These are phyloP conservation scores for Okapia johnstoni DNA, from an alignment of 2,113 vertebrate genomes.

Conservation along the genomic window DNA sequence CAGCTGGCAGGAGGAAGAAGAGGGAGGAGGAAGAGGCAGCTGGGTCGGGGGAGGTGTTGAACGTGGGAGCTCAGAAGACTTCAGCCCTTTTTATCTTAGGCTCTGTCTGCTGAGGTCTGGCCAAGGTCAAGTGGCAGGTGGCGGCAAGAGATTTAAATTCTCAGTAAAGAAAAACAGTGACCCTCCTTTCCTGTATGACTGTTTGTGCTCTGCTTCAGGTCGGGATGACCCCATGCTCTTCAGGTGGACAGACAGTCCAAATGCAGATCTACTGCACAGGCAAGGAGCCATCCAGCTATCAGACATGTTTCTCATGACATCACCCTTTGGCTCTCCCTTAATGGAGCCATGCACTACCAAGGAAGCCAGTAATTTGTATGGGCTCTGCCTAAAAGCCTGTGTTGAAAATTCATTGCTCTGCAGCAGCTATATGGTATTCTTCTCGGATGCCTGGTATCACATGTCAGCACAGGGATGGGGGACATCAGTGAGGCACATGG, in stretches of 20 bases:
- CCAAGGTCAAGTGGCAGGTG: not conserved
- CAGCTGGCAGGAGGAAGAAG: not conserved
- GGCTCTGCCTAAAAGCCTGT: not conserved
- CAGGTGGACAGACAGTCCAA: not conserved
- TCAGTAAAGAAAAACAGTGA: rapidly evolving
- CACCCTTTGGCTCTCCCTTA: not conserved
- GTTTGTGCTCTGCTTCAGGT: not conserved
- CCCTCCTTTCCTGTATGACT: not conserved
- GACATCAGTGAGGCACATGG: not conserved
- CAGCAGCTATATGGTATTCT: rapidly evolving
- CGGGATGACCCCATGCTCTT: not conserved
- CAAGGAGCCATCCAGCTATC: not conserved
- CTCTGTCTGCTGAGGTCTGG: not conserved
- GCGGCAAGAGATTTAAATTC: not conserved
- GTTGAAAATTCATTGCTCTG: not conserved
- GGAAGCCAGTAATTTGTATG: not conserved
- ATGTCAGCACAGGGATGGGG: not conserved
- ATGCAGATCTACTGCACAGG: not conserved
- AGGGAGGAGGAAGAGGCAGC: not conserved
- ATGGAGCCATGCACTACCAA: not conserved
- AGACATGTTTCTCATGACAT: not conserved
- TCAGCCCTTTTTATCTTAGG: not conserved
- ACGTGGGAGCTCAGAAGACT: not conserved
- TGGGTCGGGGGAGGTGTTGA: not conserved
- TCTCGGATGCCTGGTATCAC: not conserved